Conservation (phyloP, 2,888 invertebrate species). For the Lasioglossum vierecki region DNA sequence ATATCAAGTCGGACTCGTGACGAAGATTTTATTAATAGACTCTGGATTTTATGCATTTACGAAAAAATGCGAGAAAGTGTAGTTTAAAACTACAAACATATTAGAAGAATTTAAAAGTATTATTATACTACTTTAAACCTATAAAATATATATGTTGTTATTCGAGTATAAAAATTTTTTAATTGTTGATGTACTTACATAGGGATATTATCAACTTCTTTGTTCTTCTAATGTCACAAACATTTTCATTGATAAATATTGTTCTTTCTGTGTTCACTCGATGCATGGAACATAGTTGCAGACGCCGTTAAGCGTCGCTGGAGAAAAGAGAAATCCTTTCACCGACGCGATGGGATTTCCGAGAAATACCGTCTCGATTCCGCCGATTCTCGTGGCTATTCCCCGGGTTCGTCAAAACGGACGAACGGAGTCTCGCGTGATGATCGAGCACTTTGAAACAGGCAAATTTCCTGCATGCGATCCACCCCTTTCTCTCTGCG, state of each 20-base stretch:
- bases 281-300: not conserved
- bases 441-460: slow-evolving; percentile 7
- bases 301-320: not conserved
- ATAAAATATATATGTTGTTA: not conserved
- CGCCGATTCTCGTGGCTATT: slow-evolving; percentile 37
- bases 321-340: slow-evolving; percentile 33
- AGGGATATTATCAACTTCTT: too few species aligned
- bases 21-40: not conserved
- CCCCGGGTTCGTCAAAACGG: slow-evolving; percentile 64
- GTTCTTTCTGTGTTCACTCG: not conserved
- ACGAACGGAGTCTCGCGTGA: slow-evolving; percentile 54
- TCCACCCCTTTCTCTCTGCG: slow-evolving; percentile 5
- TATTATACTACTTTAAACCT: not conserved
- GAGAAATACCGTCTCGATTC: slow-evolving; percentile 52
- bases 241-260: too few species aligned
- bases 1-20: not conserved
- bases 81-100: not conserved
- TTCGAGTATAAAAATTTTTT: too few species aligned
- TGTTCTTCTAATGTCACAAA: too few species aligned
- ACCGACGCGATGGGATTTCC: slow-evolving; percentile 49
- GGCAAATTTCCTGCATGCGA: slow-evolving; percentile 20
- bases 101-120: not conserved
- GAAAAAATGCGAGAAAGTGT: not conserved
- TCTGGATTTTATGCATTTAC: not conserved
- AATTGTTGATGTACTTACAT: too few species aligned